Evolutionary conservation across 2,888 invertebrate species (phyloP), one percentile per base, ranked within the genome.

Genomic region (Stramonita haemastoma): DNA sequence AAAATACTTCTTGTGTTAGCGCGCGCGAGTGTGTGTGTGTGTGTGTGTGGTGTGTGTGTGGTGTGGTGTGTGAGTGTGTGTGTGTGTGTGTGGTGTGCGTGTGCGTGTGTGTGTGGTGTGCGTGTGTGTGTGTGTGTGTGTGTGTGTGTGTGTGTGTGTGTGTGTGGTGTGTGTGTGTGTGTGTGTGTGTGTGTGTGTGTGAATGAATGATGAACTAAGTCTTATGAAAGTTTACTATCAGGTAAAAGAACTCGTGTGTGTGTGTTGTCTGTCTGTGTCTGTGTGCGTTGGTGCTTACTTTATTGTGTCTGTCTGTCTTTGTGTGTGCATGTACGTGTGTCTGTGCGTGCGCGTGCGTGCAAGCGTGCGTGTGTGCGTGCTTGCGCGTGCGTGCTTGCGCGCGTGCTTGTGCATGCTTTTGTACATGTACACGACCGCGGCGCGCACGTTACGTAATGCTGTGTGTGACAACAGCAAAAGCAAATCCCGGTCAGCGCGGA

Each of bases 401-500:
- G 73, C n/a, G 26, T n/a, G 29, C 26, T 11, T 60, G 60, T 19
- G 60, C 19, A 19, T 60, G 60, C 60, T 60, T 60, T 60, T 60
- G 73, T 77, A 29, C 29, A n/a, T 77, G 29, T n/a, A 15, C 26
- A 29, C 46, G 46, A 46, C 46, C 46, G 46, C 46, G 4, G 46
- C 46, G 8, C 46, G 46, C 8, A 46, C 46, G 13, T 60, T 19
- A 66, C 17, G 26, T 2, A 66, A 66, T 66, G 60, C 19, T 11
- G 79, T 79, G 73, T 79, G 79, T 79, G 15, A 32, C 46, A 8
- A 46, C 46, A 97, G 91, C 95, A 97, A 46, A 96, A 97, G 90
- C 96, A 97, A 4, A 98, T 99, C 95, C 98, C 98, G 0, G 97
- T 97, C 94, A 98, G 98, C 0, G 96, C 97, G 57, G 96, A 96